Evolutionary conservation across 2,797 vertebrate species (phyloP).

Genomic region (Nothura maculosa): DNA sequence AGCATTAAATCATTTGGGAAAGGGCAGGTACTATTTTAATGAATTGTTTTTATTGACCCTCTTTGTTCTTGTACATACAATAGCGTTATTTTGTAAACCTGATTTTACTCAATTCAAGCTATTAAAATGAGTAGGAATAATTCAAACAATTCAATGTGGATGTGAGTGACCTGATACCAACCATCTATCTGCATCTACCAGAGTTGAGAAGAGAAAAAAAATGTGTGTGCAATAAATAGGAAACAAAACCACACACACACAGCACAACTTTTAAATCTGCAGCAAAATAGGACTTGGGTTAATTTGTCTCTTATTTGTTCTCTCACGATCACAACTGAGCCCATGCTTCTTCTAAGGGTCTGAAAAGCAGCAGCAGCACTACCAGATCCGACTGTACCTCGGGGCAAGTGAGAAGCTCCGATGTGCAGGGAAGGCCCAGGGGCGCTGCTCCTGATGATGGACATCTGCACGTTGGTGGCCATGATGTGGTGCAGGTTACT

Average conservation of each 20-base stretch:
- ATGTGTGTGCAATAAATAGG: neutral
- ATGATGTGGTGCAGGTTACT: constrained; percentile 96
- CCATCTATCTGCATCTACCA: neutral
- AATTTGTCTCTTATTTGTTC: neutral
- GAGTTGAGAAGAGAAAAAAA: neutral
- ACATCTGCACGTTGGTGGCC: constrained; percentile 94
- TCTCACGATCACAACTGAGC: neutral
- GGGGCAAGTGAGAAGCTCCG: constrained; percentile 93
- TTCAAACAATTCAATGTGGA: neutral
- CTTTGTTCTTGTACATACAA: neutral
- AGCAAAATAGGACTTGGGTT: neutral
- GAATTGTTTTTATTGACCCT: neutral
- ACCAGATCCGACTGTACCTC: constrained; percentile 83
- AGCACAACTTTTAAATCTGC: neutral
- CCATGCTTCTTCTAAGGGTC: neutral
- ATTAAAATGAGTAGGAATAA: neutral
- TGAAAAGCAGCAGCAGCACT: neutral
- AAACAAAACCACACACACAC: neutral
- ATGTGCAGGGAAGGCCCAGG: constrained; percentile 91
- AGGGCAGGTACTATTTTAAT: neutral
- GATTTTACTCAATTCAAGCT: neutral
- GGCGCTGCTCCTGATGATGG: constrained; percentile 91
- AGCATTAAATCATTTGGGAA: neutral
- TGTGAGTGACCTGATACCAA: neutral
- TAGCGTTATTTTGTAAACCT: neutral